phyloP scores from a whole-genome alignment of 1,140 invertebrate genomes.

The Tetranychus cinnabarinus region DNA sequence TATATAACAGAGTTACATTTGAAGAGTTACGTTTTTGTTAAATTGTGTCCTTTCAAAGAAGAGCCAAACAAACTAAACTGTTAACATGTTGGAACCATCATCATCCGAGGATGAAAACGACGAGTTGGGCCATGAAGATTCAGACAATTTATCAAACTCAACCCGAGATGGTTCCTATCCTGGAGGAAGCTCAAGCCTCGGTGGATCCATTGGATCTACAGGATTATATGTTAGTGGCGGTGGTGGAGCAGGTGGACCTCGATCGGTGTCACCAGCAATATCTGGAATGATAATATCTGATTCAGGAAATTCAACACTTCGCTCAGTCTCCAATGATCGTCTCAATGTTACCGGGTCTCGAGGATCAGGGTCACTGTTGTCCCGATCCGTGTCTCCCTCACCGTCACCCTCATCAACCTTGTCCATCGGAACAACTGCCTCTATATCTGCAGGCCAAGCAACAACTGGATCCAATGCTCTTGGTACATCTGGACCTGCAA shows the following conservation, averaged over 20 bases:
- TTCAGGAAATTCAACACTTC: not conserved
- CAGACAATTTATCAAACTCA: conserved; percentile 8
- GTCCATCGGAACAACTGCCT: not conserved
- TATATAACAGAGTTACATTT: no score
- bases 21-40: not conserved
- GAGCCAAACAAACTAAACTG: not conserved
- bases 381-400: not conserved
- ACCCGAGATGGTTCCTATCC: conserved; percentile 7
- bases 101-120: conserved; percentile 28
- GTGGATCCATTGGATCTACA: conserved; percentile 7
- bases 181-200: conserved; percentile 9
- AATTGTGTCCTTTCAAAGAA: not conserved
- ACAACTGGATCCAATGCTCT: not conserved
- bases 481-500: not conserved
- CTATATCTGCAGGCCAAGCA: not conserved
- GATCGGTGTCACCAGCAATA: not conserved
- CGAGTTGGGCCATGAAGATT: conserved; percentile 18
- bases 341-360: not conserved
- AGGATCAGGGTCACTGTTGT: not conserved
- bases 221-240: not conserved
- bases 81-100: conserved; percentile 27
- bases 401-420: not conserved
- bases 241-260: not conserved
- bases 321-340: not conserved
- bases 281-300: not conserved